Evolutionary conservation across 2,797 vertebrate genomes (phyloP).

Genomic region (Dipus sagitta): DNA sequence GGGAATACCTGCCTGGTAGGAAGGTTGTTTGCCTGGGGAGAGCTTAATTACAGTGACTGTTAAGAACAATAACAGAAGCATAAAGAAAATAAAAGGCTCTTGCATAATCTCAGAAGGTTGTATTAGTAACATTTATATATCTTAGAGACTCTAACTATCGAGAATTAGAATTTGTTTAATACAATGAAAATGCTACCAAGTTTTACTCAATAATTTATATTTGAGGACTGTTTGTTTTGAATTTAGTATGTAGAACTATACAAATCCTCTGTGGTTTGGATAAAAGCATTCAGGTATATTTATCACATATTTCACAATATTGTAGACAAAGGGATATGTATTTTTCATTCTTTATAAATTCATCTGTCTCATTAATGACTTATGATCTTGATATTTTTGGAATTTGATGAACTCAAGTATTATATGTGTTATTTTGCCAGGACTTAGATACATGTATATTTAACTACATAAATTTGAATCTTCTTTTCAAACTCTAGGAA

Average conservation of each 20-base stretch:
- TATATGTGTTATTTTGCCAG: not conserved
- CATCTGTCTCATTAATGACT: not conserved
- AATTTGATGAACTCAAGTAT: not conserved
- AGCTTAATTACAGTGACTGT: slow-evolving; percentile 73
- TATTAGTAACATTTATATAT: slow-evolving; percentile 30
- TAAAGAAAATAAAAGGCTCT: not conserved
- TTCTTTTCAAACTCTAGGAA: not conserved
- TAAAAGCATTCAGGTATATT: not conserved
- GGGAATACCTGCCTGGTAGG: slow-evolving; percentile 72
- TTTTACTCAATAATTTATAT: not conserved
- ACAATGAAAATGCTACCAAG: not conserved
- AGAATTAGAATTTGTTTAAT: slow-evolving; percentile 49
- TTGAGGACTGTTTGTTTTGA: not conserved
- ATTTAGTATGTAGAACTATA: not conserved
- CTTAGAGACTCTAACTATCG: slow-evolving; percentile 27
- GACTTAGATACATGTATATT: slow-evolving; percentile 25
- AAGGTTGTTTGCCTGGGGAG: slow-evolving; percentile 72
- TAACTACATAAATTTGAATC: slow-evolving; percentile 3
- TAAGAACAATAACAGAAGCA: slow-evolving; percentile 50
- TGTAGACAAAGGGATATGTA: not conserved
- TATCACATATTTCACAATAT: slow-evolving; percentile 10
- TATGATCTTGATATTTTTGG: not conserved
- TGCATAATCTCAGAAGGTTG: slow-evolving; percentile 32
- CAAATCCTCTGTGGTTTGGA: not conserved
- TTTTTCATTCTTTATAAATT: slow-evolving; percentile 20